A percentile compares a stretch with the other conserved stretches of the same genome.
These are phyloP conservation scores for Eurosta solidaginis DNA, from an alignment of 1,140 invertebrate genomes.

Conservation along the genomic window DNA sequence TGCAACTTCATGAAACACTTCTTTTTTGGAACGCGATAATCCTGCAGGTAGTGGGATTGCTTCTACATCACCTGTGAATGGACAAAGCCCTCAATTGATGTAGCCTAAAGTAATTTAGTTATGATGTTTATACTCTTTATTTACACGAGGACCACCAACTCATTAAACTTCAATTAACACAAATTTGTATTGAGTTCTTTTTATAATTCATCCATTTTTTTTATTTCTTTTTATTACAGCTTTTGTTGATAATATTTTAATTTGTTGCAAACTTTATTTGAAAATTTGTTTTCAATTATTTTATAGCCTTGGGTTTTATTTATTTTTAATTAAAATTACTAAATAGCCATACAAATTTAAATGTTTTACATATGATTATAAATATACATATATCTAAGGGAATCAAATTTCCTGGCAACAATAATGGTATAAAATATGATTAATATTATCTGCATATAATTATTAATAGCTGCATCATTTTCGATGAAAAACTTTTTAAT, in stretches of 20 bases:
- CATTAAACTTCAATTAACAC: not conserved
- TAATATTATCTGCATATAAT: not conserved
- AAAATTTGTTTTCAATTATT: constrained; percentile 59
- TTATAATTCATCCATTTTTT: not conserved
- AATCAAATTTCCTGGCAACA: not conserved
- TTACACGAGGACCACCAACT: no score
- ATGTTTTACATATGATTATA: no score
- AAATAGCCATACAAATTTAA: constrained; percentile 10
- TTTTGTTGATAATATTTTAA: not conserved
- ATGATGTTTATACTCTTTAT: no score
- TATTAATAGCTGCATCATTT: constrained; percentile 11
- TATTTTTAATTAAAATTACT: constrained; percentile 59
- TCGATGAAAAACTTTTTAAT: not conserved
- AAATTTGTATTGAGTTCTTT: not conserved
- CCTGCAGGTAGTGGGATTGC: no score
- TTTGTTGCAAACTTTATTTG: constrained; percentile 43
- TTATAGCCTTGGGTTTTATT: constrained; percentile 57
- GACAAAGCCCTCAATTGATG: no score
- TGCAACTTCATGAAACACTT: no score
- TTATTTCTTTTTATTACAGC: not conserved
- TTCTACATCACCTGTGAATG: no score
- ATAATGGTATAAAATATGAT: not conserved
- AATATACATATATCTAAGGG: not conserved
- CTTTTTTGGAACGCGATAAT: no score
- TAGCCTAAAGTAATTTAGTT: no score